Base-by-base conservation (phyloP, 2,113 vertebrate species). In the Elgaria multicarinata region DNA sequence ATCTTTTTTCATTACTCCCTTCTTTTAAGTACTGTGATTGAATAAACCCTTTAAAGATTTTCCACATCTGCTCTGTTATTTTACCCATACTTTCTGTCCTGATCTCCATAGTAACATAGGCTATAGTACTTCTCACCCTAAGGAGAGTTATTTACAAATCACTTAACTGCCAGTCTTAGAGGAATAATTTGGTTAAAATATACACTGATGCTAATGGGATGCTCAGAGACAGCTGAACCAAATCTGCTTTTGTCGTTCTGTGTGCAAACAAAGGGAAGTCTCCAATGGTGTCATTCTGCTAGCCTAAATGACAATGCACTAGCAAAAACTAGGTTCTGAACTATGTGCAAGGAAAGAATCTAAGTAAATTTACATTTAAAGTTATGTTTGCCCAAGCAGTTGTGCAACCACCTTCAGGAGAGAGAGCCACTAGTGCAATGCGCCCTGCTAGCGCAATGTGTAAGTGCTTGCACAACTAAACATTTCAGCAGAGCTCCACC, bases 41-140 rank as follows among this genome's bases (percentile, higher is more conserved):
- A 92, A 86, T 18, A 90, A 89, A 90, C 72, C 76, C 14, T 39
- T 91, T 89, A 86, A 69, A 95, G 88, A 62, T 67, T 20, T 87
- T 96, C 92, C n/a, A 90, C 28, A 93, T 64, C 3, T 33, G 36
- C 80, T 90, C 92, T 91, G 74, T 85, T 93, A 91, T 94, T 91
- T 89, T 92, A 87, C 5, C 91, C 24, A 28, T 92, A n/a, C 83
- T 92, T 93, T 95, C 76, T 77, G 42, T 92, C 91, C 86, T 83
- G 81, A 91, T 96, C 18, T 85, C 87, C 90, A 90, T 91, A 93
- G 91, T 90, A 94, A 95, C 87, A 55, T 55, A 87, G 2, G 94
- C 22, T 83, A 88, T 46, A 86, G 84, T 93, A 93, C 93, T 89
- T 95, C 75, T 93, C 55, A 89, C 77, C 0, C 18, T 85, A 20